Percentiles rank a stretch among this genome's conserved stretches.
phyloP scores from a whole-genome alignment of 35 echinoderm and acorn worm genomes.

The Stichopus chloronotus region DNA sequence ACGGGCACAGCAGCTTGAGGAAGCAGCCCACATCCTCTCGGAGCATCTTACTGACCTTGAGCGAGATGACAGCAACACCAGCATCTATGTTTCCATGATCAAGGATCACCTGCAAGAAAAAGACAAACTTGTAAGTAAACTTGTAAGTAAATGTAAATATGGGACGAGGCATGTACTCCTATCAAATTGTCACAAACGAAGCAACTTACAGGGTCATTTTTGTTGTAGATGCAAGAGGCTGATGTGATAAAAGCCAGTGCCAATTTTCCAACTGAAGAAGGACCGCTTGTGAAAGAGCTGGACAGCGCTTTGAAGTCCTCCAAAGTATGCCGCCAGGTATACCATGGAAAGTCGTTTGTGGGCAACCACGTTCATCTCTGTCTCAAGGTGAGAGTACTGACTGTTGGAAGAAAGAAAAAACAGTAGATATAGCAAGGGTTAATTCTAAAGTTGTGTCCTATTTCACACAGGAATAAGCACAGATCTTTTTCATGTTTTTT shows the following conservation, averaged over 20 bases:
- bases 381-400: no score
- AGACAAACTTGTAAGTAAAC: conserved; percentile 9
- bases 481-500: no score
- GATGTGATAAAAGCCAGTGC: conserved; percentile 18
- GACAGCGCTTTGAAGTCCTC: neutral
- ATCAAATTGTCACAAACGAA: no score
- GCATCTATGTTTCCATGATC: neutral
- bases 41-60: neutral
- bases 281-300: neutral
- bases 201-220: no score
- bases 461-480: no score
- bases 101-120: conserved; percentile 11
- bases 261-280: neutral
- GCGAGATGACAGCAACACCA: neutral
- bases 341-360: conserved; percentile 25
- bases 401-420: no score
- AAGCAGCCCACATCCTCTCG: neutral
- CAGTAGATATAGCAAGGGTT: no score
- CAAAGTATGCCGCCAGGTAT: conserved; percentile 5
- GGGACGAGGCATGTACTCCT: no score
- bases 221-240: conserved; percentile 20
- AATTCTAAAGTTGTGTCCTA: no score
- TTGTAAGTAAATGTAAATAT: no score
- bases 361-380: no score
- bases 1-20: neutral